These are phyloP conservation scores for Mechanitis mazaeus DNA, from an alignment of 2,888 invertebrate genomes.

Conservation along the genomic window DNA sequence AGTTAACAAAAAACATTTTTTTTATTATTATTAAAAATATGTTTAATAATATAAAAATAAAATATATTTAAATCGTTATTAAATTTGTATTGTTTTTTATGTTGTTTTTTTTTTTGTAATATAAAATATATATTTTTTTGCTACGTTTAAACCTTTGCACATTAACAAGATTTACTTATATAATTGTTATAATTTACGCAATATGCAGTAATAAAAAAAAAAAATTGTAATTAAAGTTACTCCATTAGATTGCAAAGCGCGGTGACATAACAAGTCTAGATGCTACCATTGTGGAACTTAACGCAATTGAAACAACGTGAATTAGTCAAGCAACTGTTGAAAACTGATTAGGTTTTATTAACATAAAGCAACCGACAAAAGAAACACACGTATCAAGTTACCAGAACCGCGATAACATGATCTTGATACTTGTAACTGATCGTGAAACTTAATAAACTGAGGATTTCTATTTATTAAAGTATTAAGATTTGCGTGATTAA, in stretches of 20 bases:
- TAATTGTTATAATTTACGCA: neutral
- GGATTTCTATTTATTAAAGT: too few species aligned
- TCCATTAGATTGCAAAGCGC: neutral
- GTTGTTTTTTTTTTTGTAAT: neutral
- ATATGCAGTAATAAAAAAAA: too few species aligned
- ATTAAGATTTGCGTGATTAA: too few species aligned
- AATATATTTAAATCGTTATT: neutral
- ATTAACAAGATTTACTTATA: neutral
- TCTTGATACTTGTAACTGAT: too few species aligned
- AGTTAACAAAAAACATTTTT: conserved; percentile 20
- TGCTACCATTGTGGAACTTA: conserved; percentile 16
- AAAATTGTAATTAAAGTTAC: too few species aligned
- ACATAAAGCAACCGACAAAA: too few species aligned
- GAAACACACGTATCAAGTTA: too few species aligned
- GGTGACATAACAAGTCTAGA: conserved; percentile 5
- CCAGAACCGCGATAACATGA: too few species aligned
- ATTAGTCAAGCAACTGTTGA: conserved; percentile 16
- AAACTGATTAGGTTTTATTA: neutral
- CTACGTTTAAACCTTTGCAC: too few species aligned
- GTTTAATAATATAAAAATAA: neutral
- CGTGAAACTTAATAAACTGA: too few species aligned
- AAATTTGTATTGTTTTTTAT: neutral
- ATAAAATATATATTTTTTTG: neutral
- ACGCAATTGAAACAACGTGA: conserved; percentile 20
- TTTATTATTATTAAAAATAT: too few species aligned